Conservation (phyloP, 2,888 invertebrate species). For the Polydrusus cervinus region DNA sequence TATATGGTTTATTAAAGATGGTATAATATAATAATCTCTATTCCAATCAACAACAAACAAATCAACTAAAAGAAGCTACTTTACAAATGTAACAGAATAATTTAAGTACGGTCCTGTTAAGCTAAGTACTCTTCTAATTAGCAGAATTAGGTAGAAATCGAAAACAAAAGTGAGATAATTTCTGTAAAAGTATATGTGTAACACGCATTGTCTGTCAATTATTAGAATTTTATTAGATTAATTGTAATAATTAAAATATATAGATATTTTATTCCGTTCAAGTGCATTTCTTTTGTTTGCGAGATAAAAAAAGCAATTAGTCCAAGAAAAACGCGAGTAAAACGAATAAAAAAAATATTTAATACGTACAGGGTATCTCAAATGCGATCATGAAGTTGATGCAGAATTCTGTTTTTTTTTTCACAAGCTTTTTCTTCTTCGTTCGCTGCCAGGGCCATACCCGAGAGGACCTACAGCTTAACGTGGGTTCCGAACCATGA, state of each 20-base stretch:
- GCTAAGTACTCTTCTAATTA: background rate
- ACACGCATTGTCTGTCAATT: constrained; percentile 23
- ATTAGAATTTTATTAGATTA: background rate
- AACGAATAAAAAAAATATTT: no score
- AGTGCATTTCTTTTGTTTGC: background rate
- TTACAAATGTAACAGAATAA: background rate
- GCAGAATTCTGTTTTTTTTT: no score
- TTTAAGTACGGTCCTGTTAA: background rate
- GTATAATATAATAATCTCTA: no score
- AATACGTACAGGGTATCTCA: no score
- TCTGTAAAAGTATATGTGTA: constrained; percentile 20
- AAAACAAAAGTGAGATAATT: constrained; percentile 22
- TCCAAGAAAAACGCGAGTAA: background rate
- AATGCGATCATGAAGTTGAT: no score
- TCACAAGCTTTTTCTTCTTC: no score
- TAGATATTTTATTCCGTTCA: constrained; percentile 14
- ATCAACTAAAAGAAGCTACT: background rate
- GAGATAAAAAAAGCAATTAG: background rate
- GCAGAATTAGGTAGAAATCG: constrained; percentile 14
- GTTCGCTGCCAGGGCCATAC: no score
- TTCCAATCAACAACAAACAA: no score
- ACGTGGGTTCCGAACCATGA: no score
- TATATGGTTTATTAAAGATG: no score
- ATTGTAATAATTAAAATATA: constrained; percentile 4
- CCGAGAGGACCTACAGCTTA: no score